Percentiles rank a stretch among this genome's conserved stretches.
Evolutionary conservation across 1,140 invertebrate genomes (phyloP).

Genomic region (Lepeophtheirus salmonis): DNA sequence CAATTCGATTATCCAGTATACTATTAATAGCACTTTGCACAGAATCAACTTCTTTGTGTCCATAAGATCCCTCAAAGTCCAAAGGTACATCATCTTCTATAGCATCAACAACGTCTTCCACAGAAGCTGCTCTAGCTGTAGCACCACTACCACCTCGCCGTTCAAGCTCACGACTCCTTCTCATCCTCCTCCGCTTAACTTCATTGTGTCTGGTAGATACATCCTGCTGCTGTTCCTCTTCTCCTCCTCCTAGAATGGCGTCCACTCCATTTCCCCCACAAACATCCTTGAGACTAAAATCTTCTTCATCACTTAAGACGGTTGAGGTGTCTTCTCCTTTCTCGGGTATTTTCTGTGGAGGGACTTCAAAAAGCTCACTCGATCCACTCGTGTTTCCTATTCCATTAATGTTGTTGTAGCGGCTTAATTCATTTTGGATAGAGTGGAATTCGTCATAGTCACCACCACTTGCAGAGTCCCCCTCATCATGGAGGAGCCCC

Average conservation of each 20-base stretch:
- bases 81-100: background rate
- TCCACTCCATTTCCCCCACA: background rate
- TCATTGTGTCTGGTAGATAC: no score
- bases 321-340: background rate
- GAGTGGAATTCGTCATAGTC: background rate
- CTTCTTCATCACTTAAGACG: background rate
- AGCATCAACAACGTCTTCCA: background rate
- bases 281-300: constrained; percentile 9
- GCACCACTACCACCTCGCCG: background rate
- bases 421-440: background rate
- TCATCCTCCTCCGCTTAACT: background rate
- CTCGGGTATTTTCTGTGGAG: background rate
- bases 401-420: background rate
- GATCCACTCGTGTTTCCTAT: background rate
- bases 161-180: constrained; percentile 8
- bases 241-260: background rate
- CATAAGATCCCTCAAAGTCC: background rate
- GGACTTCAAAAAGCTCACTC: background rate
- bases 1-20: constrained; percentile 15
- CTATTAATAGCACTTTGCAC: constrained; percentile 16
- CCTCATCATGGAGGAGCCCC: background rate
- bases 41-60: background rate
- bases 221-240: no score
- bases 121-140: background rate
- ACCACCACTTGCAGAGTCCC: background rate